These are phyloP conservation scores for Polyommatus icarus DNA, from an alignment of 2,888 invertebrate species.

Conservation along the genomic window DNA sequence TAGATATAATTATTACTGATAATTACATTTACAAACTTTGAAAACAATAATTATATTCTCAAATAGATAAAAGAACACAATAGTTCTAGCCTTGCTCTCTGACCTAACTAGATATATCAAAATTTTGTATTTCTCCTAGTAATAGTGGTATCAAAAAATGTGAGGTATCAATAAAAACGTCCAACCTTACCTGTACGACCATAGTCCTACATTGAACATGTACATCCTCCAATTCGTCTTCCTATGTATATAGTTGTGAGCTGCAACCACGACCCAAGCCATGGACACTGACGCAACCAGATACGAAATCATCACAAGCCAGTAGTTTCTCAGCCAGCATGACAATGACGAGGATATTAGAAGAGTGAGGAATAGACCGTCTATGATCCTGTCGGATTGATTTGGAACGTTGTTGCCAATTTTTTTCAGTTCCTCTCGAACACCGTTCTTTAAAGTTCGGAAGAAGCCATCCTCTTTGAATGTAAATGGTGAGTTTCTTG, in stretches of 20 bases:
- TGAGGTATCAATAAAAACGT: neutral
- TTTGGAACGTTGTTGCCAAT: constrained; percentile 57
- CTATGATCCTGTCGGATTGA: constrained; percentile 56
- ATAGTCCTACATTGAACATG: constrained; percentile 84
- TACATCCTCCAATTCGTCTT: constrained; percentile 90
- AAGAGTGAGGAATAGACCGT: constrained; percentile 60
- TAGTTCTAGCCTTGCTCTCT: neutral
- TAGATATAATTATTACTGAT: too few species aligned
- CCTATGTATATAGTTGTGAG: constrained; percentile 90
- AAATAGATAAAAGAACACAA: neutral
- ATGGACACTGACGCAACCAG: constrained; percentile 72
- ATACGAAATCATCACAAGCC: constrained; percentile 51
- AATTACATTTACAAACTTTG: neutral
- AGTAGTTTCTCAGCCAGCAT: constrained; percentile 55
- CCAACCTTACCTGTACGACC: constrained; percentile 80
- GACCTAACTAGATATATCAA: neutral
- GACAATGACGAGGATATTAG: constrained; percentile 56
- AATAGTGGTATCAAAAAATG: neutral
- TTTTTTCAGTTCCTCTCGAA: constrained; percentile 77
- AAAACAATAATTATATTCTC: neutral
- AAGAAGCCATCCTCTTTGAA: constrained; percentile 89
- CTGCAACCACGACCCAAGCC: constrained; percentile 80
- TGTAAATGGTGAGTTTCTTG: constrained; percentile 86
- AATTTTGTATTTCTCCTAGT: neutral
- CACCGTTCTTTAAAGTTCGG: constrained; percentile 82